A percentile compares a stretch with the other conserved stretches of the same genome.
Evolutionary conservation across 2,797 vertebrate genomes (phyloP).

Genomic region (Pseudochirops corinnae): DNA sequence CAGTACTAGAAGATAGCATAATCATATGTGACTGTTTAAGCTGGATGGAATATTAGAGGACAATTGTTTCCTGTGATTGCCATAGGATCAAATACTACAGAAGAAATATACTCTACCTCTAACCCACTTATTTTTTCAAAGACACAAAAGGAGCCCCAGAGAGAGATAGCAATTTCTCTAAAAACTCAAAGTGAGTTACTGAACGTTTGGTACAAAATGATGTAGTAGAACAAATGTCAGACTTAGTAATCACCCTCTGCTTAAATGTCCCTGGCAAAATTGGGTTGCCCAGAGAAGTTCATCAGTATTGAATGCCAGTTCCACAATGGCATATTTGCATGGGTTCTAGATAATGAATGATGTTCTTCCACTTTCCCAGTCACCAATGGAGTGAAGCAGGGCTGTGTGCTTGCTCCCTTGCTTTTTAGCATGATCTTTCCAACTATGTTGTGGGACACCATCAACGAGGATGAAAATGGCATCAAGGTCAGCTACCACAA

Average conservation of each 20-base stretch:
- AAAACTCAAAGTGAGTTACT: background rate
- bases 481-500: background rate
- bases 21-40: background rate
- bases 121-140: background rate
- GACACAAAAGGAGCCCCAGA: background rate
- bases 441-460: background rate
- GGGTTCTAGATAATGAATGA: background rate
- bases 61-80: background rate
- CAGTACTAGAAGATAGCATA: background rate
- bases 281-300: background rate
- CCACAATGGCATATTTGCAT: background rate
- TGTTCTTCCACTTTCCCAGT: background rate
- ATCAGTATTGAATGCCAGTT: background rate
- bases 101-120: background rate
- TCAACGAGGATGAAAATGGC: background rate
- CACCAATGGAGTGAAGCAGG: background rate
- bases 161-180: background rate
- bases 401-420: background rate
- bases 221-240: background rate
- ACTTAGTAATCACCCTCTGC: background rate
- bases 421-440: background rate
- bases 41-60: background rate
- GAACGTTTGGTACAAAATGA: background rate
- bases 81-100: background rate
- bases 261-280: background rate